These are phyloP conservation scores for Diaprepes abbreviatus DNA, from an alignment of 2,888 invertebrate genomes.

Conservation along the genomic window DNA sequence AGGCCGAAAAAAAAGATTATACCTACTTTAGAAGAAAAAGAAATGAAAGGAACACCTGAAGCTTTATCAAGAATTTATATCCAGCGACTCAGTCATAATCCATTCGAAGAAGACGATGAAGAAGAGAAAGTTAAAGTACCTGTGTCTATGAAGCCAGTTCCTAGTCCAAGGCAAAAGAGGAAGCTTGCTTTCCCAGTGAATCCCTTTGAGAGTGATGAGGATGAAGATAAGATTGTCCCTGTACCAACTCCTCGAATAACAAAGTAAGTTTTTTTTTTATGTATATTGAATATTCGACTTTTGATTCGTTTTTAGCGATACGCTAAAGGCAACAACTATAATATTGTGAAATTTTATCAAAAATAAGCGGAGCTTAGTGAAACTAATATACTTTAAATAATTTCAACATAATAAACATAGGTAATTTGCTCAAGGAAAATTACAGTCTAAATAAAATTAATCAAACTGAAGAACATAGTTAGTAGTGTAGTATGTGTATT, in stretches of 20 bases:
- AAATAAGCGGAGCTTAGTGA: no score
- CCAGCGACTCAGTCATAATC: conserved; percentile 54
- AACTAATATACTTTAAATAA: no score
- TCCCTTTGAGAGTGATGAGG: conserved; percentile 72
- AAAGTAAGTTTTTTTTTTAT: conserved; percentile 61
- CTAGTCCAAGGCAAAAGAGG: conserved; percentile 54
- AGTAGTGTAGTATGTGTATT: no score
- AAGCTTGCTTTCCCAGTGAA: conserved; percentile 67
- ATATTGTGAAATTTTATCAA: no score
- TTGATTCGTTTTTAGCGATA: no score
- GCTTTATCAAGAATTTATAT: conserved; percentile 40
- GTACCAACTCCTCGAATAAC: conserved; percentile 69
- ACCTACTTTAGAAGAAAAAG: conserved; percentile 43
- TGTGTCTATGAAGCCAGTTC: conserved; percentile 38
- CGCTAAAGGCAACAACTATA: no score
- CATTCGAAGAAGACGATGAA: conserved; percentile 54
- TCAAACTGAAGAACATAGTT: no score
- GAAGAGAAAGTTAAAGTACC: conserved; percentile 51
- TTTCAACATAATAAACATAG: no score
- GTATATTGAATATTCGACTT: no score
- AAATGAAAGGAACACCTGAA: conserved; percentile 42
- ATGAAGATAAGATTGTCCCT: conserved; percentile 69
- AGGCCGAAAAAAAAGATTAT: conserved; percentile 53
- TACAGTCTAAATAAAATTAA: no score
- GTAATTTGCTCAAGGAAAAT: no score